Base-by-base conservation (phyloP, 2,888 invertebrate genomes). In the Amphipoea oculea region DNA sequence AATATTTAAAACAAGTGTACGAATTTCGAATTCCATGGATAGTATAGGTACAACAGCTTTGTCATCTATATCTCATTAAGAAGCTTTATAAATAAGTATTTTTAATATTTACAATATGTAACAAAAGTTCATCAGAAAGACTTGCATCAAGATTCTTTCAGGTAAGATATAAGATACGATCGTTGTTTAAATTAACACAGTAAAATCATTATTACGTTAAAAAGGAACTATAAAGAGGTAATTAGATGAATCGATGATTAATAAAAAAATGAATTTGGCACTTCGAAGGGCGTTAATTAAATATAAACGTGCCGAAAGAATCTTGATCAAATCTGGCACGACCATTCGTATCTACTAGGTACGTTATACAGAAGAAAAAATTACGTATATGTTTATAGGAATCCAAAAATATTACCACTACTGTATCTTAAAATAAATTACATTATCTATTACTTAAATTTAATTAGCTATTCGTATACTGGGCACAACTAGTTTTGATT, bases 401-500 rank as follows among this genome's bases (percentile, higher is more conserved):
- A 96, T 97, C 96, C 96, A 96, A 97, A 97, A 97, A 97, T 96
- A 97, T 97, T 97, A 97, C 93, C 89, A 92, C 96, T 96, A 97
- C 94, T 96, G 96, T 96, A 95, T 96, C 97, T 97, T 96, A 97
- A 94, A 95, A 96, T 96, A 96, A 96, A 96, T 96, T 96, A 96
- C 92, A 94, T 93, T 94, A 89, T 82, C 90, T 89, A 95, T 94
- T 94, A 94, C 94, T 95, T 95, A 92, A 89, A 79, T 93, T 95
- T 95, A 95, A 93, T 95, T 95, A 96, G 92, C 96, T 97, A 97
- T 96, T 97, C 97, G 97, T 97, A 97, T 97, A 97, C 97, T 96
- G 96, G 97, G 96, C 97, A 97, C 97, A 97, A 97, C 97, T 97
- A 97, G 97, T 96, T 96, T 95, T 96, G 96, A 96, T 96, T 96